Evolutionary conservation across 2,113 vertebrate genomes (phyloP), one percentile per base, ranked within the genome.

Genomic region (Lamprologus speciosus): DNA sequence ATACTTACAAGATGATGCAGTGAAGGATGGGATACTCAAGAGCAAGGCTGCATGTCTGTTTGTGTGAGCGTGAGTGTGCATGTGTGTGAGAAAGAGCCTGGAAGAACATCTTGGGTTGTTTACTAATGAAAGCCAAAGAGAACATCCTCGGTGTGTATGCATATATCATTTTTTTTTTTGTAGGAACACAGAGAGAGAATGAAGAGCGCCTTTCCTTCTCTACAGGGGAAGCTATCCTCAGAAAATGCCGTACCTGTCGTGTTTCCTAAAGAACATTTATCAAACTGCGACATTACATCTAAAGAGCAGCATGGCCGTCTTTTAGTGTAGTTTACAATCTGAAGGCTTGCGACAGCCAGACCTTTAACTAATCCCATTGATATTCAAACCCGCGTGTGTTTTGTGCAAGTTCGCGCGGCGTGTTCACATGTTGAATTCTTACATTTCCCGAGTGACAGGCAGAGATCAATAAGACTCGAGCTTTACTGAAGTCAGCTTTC

Each of bases 181-280:
- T 33, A 55, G 80, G 58, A 42, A 84, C 79, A 73, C 81, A 28
- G 54, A 37, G 42, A 33, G 47, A 73, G 85, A 82, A 57, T 26
- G 40, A 82, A 54, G 57, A 84, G 51, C 9, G 82, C 53, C 84
- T 86, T 81, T 80, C 70, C 80, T 65, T 70, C 57, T 28, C 13
- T 33, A 54, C 28, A 65, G 54, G 73, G 83, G 60, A 73, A 60
- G 83, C 55, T 54, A 65, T 81, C 79, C 70, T 83, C 14, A 33
- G 79, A 57, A 91, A 95, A 95, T 95, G 93, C 90, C 92, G 94
- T 45, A 92, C 87, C 91, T 91, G 93, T 93, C 94, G 40, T 92
- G 93, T 94, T 89, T 92, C 87, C 82, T 47, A 81, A 92, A 89
- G 94, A 93, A 92, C 93, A 95, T 93, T 95, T 89, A 93, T 95